phyloP scores from a whole-genome alignment of 2,113 vertebrate genomes.

The Phylloscopus trochilus region DNA sequence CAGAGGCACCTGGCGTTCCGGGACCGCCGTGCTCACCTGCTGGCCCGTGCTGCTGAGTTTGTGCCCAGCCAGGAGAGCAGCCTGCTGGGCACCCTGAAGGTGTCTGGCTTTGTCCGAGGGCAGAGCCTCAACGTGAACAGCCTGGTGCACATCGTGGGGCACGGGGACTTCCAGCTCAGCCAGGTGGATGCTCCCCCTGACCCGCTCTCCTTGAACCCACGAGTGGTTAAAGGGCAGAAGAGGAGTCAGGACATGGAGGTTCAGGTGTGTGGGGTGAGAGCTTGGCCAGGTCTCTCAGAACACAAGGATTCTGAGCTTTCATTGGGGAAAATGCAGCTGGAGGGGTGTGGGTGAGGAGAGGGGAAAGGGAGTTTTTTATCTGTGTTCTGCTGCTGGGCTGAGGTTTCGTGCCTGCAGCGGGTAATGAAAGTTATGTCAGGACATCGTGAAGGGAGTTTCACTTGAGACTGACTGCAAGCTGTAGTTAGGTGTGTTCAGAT shows the following conservation, averaged over 20 bases:
- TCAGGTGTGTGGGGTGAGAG: constrained; percentile 63
- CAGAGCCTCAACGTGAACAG: constrained; percentile 81
- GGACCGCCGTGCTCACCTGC: constrained; percentile 83
- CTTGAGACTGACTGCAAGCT: neutral
- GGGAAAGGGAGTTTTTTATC: neutral
- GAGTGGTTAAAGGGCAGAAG: constrained; percentile 53
- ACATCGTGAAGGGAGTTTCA: rapidly evolving
- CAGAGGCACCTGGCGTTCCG: constrained; percentile 87
- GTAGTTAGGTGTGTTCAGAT: neutral
- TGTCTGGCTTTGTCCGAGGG: constrained; percentile 91
- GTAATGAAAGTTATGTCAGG: rapidly evolving
- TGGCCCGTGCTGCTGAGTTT: constrained; percentile 81
- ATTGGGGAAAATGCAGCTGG: neutral
- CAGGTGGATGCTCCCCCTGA: constrained; percentile 89
- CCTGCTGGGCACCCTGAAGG: constrained; percentile 83
- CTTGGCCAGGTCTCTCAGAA: neutral
- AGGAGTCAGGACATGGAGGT: constrained; percentile 76
- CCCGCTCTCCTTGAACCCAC: constrained; percentile 80
- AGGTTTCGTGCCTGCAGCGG: neutral
- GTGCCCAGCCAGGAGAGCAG: constrained; percentile 67
- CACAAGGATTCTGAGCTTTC: rapidly evolving
- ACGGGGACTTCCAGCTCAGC: constrained; percentile 93
- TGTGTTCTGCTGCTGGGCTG: neutral
- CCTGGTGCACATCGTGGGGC: constrained; percentile 88
- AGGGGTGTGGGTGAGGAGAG: too few relatives aligned